Evolutionary conservation across 1,140 invertebrate genomes (phyloP), one percentile per base, ranked within the genome.

Genomic region (Lepidostoma basale): DNA sequence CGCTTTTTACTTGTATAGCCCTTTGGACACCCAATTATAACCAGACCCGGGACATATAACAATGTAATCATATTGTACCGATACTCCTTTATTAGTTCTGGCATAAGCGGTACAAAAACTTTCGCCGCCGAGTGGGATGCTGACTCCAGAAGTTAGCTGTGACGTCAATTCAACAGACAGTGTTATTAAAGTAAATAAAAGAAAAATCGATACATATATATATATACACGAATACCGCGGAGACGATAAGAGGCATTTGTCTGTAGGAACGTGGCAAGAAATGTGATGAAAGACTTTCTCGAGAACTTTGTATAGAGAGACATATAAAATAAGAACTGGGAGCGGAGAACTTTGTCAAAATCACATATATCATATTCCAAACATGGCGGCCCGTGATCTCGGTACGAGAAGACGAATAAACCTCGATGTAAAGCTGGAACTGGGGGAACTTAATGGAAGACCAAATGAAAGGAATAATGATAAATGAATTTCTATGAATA

Each of bases 291-390:
- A 69, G 67, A 63, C 45, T 62, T 39, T 52, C 67, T 69, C 62
- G 36, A 39, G 42, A 68, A 68, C 59, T 68, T 68, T 62, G 30
- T 39, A 42, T 52, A 62, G 67, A 54, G 67, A 42, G 18, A 45
- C 23, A 47, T 44, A 68, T 62, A 62, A 44, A 54, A 62, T 36
- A 62, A 63, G 42, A 64, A 33, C 36, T 18, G 45, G 47, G 44
- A 68, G 62, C 66, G 68, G 65, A 69, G 64, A 71, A 71, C 69
- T 71, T 71, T 71, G 69, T 67, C 69, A 59, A 62, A 71, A 71
- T 63, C 69, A 54, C 64, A 71, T 67, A 71, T 71, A 71, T 71
- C 64, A 71, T 71, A 71, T 67, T 71, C 58, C 63, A 58, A 58
- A 58, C 64, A 67, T 45, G 59, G 44, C 47, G 45, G 25, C 60